phyloP scores from a whole-genome alignment of 2,797 vertebrate genomes.

The Gymnoscopelus braueri region DNA sequence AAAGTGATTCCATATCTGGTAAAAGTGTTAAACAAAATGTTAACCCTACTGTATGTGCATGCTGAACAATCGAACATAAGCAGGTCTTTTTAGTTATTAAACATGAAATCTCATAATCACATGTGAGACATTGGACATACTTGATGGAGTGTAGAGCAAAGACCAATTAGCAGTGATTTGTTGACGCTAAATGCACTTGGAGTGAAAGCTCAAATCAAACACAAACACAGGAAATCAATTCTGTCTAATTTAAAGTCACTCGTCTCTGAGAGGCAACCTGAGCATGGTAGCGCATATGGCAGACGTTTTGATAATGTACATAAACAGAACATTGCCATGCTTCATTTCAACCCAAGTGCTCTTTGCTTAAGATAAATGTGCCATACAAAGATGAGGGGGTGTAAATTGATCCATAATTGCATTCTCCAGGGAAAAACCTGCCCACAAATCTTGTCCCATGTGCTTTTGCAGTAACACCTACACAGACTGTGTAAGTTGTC shows the following conservation, averaged over 20 bases:
- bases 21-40: conserved; percentile 27
- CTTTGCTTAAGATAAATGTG: conserved; percentile 70
- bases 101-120: conserved; percentile 24
- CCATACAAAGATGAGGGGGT: conserved; percentile 59
- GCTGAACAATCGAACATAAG: conserved; percentile 31
- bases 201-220: conserved; percentile 63
- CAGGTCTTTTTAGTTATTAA: conserved; percentile 27
- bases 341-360: conserved; percentile 74
- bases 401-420: conserved; percentile 70
- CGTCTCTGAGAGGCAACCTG: conserved; percentile 46
- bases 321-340: conserved; percentile 67
- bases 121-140: conserved; percentile 34
- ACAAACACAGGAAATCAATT: conserved; percentile 60
- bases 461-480: conserved; percentile 53
- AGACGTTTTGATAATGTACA: conserved; percentile 71
- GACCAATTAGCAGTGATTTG: conserved; percentile 64
- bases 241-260: conserved; percentile 54
- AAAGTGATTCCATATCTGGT: conserved; percentile 34
- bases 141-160: conserved; percentile 27
- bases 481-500: conserved; percentile 31
- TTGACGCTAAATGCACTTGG: conserved; percentile 55
- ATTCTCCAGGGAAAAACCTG: conserved; percentile 58
- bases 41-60: not conserved
- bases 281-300: conserved; percentile 75
- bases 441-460: conserved; percentile 49